Percentiles rank a stretch among this genome's conserved stretches.
Conservation (phyloP, 1,140 invertebrate species). For the Bombyx mandarina region DNA sequence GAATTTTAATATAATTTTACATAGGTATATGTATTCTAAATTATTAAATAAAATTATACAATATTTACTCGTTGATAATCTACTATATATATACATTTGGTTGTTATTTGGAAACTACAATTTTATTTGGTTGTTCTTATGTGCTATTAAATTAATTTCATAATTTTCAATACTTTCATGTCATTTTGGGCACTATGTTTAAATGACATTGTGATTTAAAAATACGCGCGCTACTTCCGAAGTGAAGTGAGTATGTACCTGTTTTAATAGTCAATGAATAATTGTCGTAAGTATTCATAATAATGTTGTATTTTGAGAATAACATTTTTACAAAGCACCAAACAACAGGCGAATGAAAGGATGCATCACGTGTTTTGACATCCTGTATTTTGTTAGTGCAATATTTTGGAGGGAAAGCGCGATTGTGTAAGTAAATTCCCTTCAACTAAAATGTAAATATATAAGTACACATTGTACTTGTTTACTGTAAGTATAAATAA, state of each 20-base stretch:
- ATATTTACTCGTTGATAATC: constrained; percentile 47
- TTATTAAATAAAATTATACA: constrained; percentile 33
- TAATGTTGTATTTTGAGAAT: too few species aligned
- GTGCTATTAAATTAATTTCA: not conserved
- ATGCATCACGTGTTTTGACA: constrained; percentile 15
- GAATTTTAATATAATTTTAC: not conserved
- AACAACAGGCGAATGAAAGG: constrained; percentile 29
- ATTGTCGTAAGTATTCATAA: too few species aligned
- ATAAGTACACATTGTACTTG: constrained; percentile 48
- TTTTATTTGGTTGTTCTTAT: not conserved
- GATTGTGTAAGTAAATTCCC: constrained; percentile 15
- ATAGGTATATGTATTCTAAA: too few species aligned
- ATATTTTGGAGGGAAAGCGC: constrained; percentile 40
- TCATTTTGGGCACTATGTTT: too few species aligned
- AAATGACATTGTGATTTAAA: too few species aligned
- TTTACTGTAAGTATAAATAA: constrained; percentile 70
- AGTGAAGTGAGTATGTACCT: too few species aligned
- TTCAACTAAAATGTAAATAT: constrained; percentile 54
- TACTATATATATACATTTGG: constrained; percentile 11
- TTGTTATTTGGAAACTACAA: constrained; percentile 15
- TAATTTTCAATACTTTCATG: not conserved
- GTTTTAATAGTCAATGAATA: too few species aligned
- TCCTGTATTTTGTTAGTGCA: constrained; percentile 66
- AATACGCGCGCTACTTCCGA: constrained; percentile 3
- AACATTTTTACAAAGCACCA: constrained; percentile 9